phyloP scores from a whole-genome alignment of 2,113 vertebrate species.

The Lates calcarifer region DNA sequence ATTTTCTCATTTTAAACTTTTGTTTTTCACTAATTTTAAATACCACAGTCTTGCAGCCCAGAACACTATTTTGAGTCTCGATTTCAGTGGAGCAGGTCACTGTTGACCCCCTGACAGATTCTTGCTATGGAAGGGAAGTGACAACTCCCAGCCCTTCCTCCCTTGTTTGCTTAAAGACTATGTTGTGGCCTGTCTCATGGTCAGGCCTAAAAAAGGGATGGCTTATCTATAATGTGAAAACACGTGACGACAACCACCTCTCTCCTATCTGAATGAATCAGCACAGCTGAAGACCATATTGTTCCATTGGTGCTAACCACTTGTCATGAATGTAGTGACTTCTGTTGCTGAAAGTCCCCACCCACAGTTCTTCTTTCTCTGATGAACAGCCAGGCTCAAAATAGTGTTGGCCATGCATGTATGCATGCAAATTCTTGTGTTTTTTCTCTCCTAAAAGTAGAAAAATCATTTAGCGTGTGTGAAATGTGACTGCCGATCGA shows the following conservation, averaged over 20 bases:
- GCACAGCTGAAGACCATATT: constrained; percentile 32
- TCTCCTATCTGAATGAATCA: constrained; percentile 63
- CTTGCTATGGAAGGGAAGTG: constrained; percentile 1
- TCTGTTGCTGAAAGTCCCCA: constrained; percentile 69
- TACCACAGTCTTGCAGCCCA: not conserved
- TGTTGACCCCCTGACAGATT: not conserved
- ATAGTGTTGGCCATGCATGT: constrained; percentile 33
- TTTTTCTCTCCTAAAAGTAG: not conserved
- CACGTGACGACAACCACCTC: constrained; percentile 14
- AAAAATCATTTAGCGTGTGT: not conserved
- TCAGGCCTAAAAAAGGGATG: not conserved
- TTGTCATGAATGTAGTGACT: constrained; percentile 57
- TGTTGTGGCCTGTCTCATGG: constrained; percentile 29
- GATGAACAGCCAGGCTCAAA: constrained; percentile 55
- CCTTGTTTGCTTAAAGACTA: constrained; percentile 12
- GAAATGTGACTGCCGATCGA: not conserved
- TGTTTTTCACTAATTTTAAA: too few species aligned
- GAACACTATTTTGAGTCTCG: not conserved
- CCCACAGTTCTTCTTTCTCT: constrained; percentile 75
- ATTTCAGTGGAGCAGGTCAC: constrained; percentile 11
- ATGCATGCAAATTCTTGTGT: not conserved
- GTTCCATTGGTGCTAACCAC: constrained; percentile 48
- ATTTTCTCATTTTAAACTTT: too few species aligned
- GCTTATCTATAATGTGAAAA: constrained; percentile 13
- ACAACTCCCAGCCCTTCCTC: too few species aligned